Evolutionary conservation across 1,140 invertebrate genomes (phyloP), one percentile per base, ranked within the genome.

Genomic region (Berghia stephanieae): DNA sequence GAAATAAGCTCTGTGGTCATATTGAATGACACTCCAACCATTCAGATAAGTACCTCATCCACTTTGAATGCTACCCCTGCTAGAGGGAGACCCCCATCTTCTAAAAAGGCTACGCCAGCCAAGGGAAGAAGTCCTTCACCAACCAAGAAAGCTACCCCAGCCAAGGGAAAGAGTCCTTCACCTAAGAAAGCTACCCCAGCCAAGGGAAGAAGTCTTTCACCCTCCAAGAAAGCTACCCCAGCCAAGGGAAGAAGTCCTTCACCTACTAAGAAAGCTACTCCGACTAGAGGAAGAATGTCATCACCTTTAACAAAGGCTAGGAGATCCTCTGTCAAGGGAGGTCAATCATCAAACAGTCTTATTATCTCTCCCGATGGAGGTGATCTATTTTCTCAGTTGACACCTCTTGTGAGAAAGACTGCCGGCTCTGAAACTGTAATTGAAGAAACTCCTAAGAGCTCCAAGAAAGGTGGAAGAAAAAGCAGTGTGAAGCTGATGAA

Each of bases 51-150:
- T n/a, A n/a, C n/a, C n/a, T n/a, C n/a, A n/a, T n/a, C n/a, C n/a
- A n/a, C n/a, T n/a, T n/a, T n/a, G n/a, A n/a, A n/a, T n/a, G n/a
- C n/a, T n/a, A 46, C 21, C n/a, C 21, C 63, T 34, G 6, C 66
- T 36, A 36, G 13, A 31, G 55, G 21, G 42, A 21, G 34, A 46
- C 24, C 27, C 34, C 49, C 75, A 13, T 21, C 67, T 24, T n/a
- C 31, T n/a, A 57, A 70, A 27, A 57, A 13, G 8, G 31, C 24
- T 8, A 3, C 2, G 5, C n/a, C n/a, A n/a, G 6, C 46, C 8
- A 77, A 73, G 27, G 34, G n/a, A n/a, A n/a, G n/a, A n/a, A n/a
- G 63, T 21, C n/a, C 67, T 27, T 42, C 69, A 49, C 70, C 75
- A 42, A 60, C 34, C 16, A 79, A 74, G 40, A 44, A 57, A 55